Conservation (phyloP, 1,140 invertebrate genomes). For the Dendroctonus ponderosae region DNA sequence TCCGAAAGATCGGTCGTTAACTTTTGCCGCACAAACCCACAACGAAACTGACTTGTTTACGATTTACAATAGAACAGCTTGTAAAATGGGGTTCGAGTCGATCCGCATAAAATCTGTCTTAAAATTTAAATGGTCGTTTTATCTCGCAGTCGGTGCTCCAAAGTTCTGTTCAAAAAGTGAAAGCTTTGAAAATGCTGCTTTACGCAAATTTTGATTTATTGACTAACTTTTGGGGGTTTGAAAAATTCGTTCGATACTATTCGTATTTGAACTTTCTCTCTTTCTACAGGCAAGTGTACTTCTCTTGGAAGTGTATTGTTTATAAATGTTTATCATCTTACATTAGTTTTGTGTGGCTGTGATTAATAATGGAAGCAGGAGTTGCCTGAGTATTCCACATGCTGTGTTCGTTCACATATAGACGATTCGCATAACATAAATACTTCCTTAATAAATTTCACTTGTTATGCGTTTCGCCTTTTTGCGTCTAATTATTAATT, state of each 20-base stretch:
- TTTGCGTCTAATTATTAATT: too few species aligned
- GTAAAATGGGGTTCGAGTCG: slow-evolving; percentile 5
- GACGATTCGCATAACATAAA: too few species aligned
- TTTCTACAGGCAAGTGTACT: background rate
- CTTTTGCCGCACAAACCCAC: background rate
- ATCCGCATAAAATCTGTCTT: slow-evolving; percentile 22
- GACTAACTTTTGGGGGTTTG: slow-evolving; percentile 24
- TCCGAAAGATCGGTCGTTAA: slow-evolving; percentile 1
- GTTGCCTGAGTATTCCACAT: too few species aligned
- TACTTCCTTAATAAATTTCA: too few species aligned
- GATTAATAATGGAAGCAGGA: too few species aligned
- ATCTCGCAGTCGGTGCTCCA: slow-evolving; percentile 23
- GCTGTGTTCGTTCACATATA: too few species aligned
- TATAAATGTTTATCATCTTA: background rate
- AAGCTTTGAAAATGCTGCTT: slow-evolving; percentile 27
- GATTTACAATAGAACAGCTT: slow-evolving; percentile 6
- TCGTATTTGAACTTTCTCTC: slow-evolving; percentile 1
- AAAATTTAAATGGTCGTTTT: slow-evolving; percentile 23
- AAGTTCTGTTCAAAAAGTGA: slow-evolving; percentile 24
- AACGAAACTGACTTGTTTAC: slow-evolving; percentile 22
- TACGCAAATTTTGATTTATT: slow-evolving; percentile 36
- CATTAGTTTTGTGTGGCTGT: too few species aligned
- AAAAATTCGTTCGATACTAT: slow-evolving; percentile 13
- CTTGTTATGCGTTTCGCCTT: too few species aligned
- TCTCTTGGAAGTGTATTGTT: background rate